Evolutionary conservation across 2,113 vertebrate genomes (phyloP), one percentile per base, ranked within the genome.

Genomic region (Tor tambroides): DNA sequence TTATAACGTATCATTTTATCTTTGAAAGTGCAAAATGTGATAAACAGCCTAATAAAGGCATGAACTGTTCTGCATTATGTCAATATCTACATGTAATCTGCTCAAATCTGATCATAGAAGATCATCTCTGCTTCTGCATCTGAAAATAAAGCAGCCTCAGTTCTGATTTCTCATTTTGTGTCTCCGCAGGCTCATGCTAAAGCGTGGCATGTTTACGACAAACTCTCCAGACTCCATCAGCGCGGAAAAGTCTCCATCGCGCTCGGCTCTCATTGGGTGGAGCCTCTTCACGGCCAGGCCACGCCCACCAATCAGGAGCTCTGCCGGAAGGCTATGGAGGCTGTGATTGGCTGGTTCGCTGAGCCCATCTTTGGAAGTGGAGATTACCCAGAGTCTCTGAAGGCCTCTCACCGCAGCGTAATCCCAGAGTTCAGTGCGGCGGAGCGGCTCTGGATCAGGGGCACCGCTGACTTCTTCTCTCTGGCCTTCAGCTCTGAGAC

Each of bases 401-500:
- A 93, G 91, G 90, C 59, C 4, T 93, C 94, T 30, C 69, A 95
- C 3, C 85, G 79, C 0, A 79, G 75, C 0, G 83, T 94, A 23
- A 85, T 99, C 80, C 97, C 97, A 17, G 86, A 30, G 21, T 96
- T 97, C 87, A 96, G 96, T 0, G 88, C 94, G 17, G 91, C 94
- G 23, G 97, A 99, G 92, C 96, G 93, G 90, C 89, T 92, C 5
- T 93, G 93, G 88, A 92, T 98, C 46, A 94, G 92, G 80, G 96
- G 95, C 85, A 98, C 97, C 0, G 97, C 97, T 3, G 98, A 99
- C 84, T 99, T 99, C 90, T 99, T 99, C 32, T 96, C 98, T 0
- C 94, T 99, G 89, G 98, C 97, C 43, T 99, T 99, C n/a, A 98
- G 97, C n/a, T 97, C 97, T 2, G 96, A 98, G 91, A 97, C 97